Percentiles rank a stretch among this genome's conserved stretches.
Evolutionary conservation across 2,113 vertebrate species (phyloP).

Genomic region (Marmota monax): DNA sequence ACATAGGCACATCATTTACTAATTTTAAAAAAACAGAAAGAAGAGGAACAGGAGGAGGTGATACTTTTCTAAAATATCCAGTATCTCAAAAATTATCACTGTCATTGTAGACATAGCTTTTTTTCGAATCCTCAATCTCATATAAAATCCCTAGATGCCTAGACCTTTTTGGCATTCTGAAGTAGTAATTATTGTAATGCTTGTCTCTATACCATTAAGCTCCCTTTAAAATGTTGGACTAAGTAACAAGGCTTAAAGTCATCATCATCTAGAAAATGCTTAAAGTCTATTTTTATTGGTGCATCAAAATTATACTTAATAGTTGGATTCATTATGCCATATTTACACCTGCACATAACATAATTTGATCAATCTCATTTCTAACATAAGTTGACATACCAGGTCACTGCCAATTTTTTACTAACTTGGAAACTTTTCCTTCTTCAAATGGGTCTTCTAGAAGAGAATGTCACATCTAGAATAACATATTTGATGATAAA

Average conservation of each 20-base stretch:
- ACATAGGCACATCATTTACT: background rate
- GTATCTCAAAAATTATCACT: slow-evolving; percentile 27
- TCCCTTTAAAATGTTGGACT: background rate
- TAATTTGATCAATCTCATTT: too few relatives aligned
- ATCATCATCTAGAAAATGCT: slow-evolving; percentile 46
- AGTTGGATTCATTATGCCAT: too few relatives aligned
- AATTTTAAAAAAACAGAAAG: slow-evolving; percentile 6
- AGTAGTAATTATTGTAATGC: background rate
- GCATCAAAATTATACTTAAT: too few relatives aligned
- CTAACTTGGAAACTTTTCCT: slow-evolving; percentile 30
- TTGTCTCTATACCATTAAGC: slow-evolving; percentile 12
- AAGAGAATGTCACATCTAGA: slow-evolving; percentile 33
- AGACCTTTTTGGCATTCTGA: background rate
- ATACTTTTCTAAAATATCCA: background rate
- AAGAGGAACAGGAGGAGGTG: background rate
- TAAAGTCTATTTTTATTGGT: background rate
- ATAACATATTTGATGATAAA: background rate
- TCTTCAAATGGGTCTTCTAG: background rate
- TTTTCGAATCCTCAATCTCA: background rate
- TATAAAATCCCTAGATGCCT: background rate
- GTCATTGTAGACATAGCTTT: background rate
- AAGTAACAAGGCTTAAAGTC: background rate
- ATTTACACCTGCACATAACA: too few relatives aligned
- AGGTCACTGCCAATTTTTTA: slow-evolving; percentile 50
- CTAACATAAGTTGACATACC: background rate